Base-by-base conservation (phyloP, 2,113 vertebrate genomes). In the Atractosteus spatula region DNA sequence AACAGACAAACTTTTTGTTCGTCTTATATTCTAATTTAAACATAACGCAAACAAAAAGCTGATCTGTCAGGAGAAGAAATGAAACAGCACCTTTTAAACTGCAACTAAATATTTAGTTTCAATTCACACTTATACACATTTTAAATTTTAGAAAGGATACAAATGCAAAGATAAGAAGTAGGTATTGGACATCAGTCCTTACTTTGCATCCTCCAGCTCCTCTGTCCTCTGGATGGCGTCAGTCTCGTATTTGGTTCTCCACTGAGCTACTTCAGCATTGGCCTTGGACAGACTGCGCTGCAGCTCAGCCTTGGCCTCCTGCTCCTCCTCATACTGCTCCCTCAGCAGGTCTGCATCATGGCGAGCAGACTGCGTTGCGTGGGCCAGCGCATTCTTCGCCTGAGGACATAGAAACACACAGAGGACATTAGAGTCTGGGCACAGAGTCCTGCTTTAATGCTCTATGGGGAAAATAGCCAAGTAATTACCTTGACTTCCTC, bases 1-100 rank as follows among this genome's bases (percentile, higher is more conserved):
- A 85, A 89, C 88, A 84, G 84, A 89, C 85, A 88, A 88, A 85
- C 89, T 88, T 89, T 89, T 90, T 84, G 89, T 86, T 89, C 88
- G 89, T 90, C 89, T 90, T 90, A 90, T 90, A 87, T 84, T 47
- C 77, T 74, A 78, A 67, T 68, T 77, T 71, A 83, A 85, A 87
- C 85, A 90, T 90, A 90, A 90, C 78, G 82, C 86, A 84, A 84
- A 85, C 89, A 82, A 90, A 89, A 89, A 90, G 87, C 84, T 89
- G 83, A 73, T 78, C 82, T 11, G 84, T 62, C 64, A n/a, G n/a
- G n/a, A n/a, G n/a, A n/a, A n/a, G n/a, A n/a, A n/a, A n/a, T n/a
- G n/a, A n/a, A n/a, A n/a, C n/a, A n/a, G n/a, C n/a, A n/a, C n/a
- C n/a, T n/a, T n/a, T n/a, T n/a, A n/a, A n/a, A n/a, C n/a, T n/a